phyloP scores from a whole-genome alignment of 2,888 invertebrate species.

The Dysmachus trigonus region DNA sequence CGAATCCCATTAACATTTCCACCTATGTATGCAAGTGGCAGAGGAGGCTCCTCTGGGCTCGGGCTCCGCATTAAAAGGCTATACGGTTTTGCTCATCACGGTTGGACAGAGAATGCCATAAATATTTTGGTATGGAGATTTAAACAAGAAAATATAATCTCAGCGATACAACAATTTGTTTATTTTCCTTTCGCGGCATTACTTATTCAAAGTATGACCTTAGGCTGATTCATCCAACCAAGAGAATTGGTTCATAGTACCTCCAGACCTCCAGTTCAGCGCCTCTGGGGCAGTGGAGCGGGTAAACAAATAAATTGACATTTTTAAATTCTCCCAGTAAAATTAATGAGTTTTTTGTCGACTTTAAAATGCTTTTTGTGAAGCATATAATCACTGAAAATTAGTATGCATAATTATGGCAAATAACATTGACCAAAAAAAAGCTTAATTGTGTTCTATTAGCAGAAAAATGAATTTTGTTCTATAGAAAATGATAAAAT shows the following conservation, averaged over 20 bases:
- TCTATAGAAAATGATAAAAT: neutral
- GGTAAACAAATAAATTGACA: neutral
- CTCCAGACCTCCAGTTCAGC: neutral
- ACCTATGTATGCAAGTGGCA: neutral
- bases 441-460: neutral
- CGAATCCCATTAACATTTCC: neutral
- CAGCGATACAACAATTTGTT: neutral
- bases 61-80: neutral
- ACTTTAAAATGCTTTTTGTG: neutral
- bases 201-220: slow-evolving; percentile 7
- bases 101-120: slow-evolving; percentile 7
- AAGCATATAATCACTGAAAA: neutral
- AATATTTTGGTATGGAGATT: neutral
- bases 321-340: neutral
- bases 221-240: neutral
- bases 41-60: neutral
- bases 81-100: neutral
- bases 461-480: neutral
- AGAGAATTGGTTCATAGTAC: neutral
- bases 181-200: neutral
- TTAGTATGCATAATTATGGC: neutral
- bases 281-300: neutral
- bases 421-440: neutral
- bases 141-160: neutral
- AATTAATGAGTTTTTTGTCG: neutral